A percentile compares a stretch with the other conserved stretches of the same genome.
Evolutionary conservation across 2,888 invertebrate genomes (phyloP).

Genomic region (Tipula unca): DNA sequence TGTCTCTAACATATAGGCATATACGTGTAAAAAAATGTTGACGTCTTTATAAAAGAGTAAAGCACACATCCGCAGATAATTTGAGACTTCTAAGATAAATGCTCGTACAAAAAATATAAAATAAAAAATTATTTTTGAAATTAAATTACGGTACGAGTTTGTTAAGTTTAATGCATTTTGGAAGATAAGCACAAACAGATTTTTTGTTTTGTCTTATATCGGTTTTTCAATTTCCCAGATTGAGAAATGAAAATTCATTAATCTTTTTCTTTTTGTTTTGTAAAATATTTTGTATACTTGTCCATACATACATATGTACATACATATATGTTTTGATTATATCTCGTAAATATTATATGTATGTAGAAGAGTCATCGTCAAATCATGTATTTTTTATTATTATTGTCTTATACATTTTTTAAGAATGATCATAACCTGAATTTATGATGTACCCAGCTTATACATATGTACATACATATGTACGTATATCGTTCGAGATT

Average conservation of each 20-base stretch:
- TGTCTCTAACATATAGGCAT: not conserved
- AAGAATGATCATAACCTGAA: not conserved
- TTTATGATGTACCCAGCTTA: not conserved
- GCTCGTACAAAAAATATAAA: too few relatives aligned
- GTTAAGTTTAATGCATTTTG: not conserved
- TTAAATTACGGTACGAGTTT: not conserved
- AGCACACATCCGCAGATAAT: too few relatives aligned
- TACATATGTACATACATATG: too few relatives aligned
- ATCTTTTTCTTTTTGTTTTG: not conserved
- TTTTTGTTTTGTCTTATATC: not conserved
- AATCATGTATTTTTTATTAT: not conserved
- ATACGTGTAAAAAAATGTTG: too few relatives aligned
- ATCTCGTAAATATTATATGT: not conserved
- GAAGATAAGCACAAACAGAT: not conserved
- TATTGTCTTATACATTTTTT: not conserved
- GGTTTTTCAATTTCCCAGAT: not conserved
- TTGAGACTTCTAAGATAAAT: too few relatives aligned
- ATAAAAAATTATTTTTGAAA: too few relatives aligned
- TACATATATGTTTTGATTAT: not conserved
- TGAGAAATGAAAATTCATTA: not conserved
- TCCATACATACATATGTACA: too few relatives aligned
- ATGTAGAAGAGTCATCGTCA: not conserved
- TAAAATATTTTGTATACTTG: not conserved
- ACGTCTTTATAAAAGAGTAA: too few relatives aligned
- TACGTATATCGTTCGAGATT: not conserved